These are phyloP conservation scores for Charina bottae DNA, from an alignment of 2,113 vertebrate genomes.

Conservation along the genomic window DNA sequence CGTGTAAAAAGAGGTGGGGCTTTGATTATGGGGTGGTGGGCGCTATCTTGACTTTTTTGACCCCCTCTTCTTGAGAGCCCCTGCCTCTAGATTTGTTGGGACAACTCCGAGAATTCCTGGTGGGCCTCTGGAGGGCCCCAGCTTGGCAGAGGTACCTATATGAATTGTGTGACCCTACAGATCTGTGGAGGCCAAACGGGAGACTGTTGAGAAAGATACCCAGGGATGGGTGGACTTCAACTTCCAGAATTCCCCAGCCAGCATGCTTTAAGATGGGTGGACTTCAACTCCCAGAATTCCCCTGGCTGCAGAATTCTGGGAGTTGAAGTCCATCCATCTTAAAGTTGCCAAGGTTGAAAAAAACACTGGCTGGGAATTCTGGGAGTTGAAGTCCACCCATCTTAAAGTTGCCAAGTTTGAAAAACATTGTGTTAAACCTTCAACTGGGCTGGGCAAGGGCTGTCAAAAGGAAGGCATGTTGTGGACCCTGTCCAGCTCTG, in stretches of 20 bases:
- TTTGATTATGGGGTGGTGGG: neutral
- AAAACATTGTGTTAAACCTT: neutral
- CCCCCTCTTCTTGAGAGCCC: neutral
- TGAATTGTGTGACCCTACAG: neutral
- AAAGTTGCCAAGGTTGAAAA: neutral
- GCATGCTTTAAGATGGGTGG: neutral
- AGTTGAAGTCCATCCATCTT: neutral
- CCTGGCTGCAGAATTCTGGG: neutral
- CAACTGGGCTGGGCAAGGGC: neutral
- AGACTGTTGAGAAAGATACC: neutral
- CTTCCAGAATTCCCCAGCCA: neutral
- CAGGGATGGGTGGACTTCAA: neutral
- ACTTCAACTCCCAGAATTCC: neutral
- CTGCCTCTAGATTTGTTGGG: neutral
- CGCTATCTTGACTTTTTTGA: neutral
- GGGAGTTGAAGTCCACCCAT: neutral
- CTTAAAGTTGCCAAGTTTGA: neutral
- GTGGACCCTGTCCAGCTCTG: constrained; percentile 45
- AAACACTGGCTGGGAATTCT: neutral
- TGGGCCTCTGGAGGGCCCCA: neutral
- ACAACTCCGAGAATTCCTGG: neutral
- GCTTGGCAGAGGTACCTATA: neutral
- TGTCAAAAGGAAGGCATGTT: neutral
- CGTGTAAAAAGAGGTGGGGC: neutral
- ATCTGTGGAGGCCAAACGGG: neutral